A percentile compares a stretch with the other conserved stretches of the same genome.
phyloP scores from a whole-genome alignment of 2,113 vertebrate species.

The Cynocephalus volans region DNA sequence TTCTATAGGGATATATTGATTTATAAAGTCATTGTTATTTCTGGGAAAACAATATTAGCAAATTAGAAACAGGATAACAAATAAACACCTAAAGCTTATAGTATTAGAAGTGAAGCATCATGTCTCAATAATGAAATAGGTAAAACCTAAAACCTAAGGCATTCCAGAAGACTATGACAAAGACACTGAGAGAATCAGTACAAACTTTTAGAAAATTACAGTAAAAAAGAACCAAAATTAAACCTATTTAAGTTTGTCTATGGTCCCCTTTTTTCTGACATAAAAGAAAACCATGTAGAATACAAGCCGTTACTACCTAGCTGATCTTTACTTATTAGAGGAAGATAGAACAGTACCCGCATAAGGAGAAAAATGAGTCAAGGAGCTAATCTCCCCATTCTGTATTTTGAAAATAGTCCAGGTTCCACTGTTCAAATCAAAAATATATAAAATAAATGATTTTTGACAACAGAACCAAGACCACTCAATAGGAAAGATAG shows the following conservation, averaged over 20 bases:
- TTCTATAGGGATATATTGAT: neutral
- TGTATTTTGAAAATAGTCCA: neutral
- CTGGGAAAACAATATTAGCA: slow-evolving; percentile 9
- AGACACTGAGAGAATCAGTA: neutral
- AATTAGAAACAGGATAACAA: neutral
- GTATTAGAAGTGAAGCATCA: slow-evolving; percentile 2
- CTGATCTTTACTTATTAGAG: neutral
- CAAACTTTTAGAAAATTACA: neutral
- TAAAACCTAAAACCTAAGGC: neutral
- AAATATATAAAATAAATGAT: neutral
- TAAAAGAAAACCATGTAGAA: neutral
- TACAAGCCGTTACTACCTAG: neutral
- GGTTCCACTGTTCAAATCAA: neutral
- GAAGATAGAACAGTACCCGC: neutral
- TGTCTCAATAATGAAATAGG: slow-evolving; percentile 1
- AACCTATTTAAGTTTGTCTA: neutral
- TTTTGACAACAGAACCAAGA: neutral
- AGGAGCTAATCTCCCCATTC: neutral
- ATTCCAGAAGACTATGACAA: slow-evolving; percentile 15
- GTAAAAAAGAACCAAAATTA: neutral
- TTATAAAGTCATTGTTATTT: slow-evolving; percentile 37
- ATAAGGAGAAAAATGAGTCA: neutral
- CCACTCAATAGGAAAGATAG: neutral
- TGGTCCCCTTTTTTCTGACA: neutral
- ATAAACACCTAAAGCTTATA: slow-evolving; percentile 1